Base-by-base conservation (phyloP, 2,888 invertebrate genomes). In the Cephalotes varians region DNA sequence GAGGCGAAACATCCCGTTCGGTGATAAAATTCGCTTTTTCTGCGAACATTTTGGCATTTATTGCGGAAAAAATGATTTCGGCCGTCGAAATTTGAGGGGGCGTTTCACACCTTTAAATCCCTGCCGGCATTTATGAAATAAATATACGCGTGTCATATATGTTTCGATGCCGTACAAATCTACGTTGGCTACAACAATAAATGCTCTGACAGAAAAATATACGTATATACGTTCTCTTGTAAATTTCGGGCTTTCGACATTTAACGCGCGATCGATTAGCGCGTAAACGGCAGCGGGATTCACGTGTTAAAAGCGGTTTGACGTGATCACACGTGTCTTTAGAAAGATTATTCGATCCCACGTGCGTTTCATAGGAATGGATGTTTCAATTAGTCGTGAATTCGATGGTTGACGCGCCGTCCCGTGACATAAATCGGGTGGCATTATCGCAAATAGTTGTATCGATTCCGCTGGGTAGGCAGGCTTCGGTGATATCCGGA, bases 381-480 rank as follows among this genome's bases (percentile, higher is more conserved):
- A 54, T 28, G 21, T 58, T 34, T 56, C 56, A 34, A 69, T 77
- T 44, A 69, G 4, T 18, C 44, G 18, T 34, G 34, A 44, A 79
- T 47, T 56, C 12, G 28, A 31, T 18, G 44, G 56, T 28, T 18
- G 64, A 44, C 56, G 18, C 44, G n/a, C 25, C n/a, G 18, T 0
- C 51, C 34, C 12, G 51, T 76, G 62, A 76, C 77, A 65, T 31
- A 77, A 77, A 77, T 77, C 69, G 77, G 18, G 9, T 65, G 10
- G 40, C 31, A 60, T 56, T 71, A 56, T 81, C 74, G 81, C 54
- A 69, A 81, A 81, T 81, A 84, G 81, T 74, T 73, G 81, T 74
- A 84, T 84, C 81, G 81, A 83, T 81, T 72, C 73, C 54, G 28
- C 51, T 54, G 64, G 62, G 47, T 77, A 40, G 77, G 54, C 51